Conservation (phyloP, 2,888 invertebrate species). For the Hydroisotoma schaefferi region DNA sequence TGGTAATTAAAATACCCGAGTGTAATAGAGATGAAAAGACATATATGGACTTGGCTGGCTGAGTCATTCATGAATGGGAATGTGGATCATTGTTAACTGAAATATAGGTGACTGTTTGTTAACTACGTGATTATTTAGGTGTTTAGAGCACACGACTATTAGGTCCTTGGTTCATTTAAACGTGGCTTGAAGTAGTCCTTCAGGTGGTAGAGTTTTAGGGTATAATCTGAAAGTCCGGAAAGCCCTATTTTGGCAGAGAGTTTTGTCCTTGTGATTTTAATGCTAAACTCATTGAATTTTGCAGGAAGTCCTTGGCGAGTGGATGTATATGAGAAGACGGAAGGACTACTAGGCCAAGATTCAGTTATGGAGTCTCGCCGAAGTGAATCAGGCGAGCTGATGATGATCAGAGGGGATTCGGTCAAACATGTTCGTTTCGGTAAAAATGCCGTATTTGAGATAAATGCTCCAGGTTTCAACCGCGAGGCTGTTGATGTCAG, state of each 20-base stretch:
- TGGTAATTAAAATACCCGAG: too few relatives aligned
- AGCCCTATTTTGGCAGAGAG: not conserved
- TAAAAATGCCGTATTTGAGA: constrained; percentile 83
- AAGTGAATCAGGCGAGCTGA: constrained; percentile 33
- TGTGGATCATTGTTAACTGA: too few relatives aligned
- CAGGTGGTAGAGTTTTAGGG: not conserved
- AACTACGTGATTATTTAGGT: too few relatives aligned
- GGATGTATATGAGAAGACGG: constrained; percentile 67
- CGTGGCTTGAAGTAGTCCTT: not conserved
- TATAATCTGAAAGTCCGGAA: too few relatives aligned
- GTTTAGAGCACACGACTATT: too few relatives aligned
- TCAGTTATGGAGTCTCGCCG: constrained; percentile 42
- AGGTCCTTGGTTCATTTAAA: too few relatives aligned
- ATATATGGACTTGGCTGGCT: too few relatives aligned
- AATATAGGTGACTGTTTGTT: too few relatives aligned
- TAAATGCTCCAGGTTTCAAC: constrained; percentile 65
- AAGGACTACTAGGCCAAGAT: constrained; percentile 56
- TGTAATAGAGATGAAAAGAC: too few relatives aligned
- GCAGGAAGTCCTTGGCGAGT: constrained; percentile 93
- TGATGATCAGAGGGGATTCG: constrained; percentile 39
- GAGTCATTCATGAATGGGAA: too few relatives aligned
- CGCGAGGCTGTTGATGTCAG: constrained; percentile 59
- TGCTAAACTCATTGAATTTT: too few relatives aligned
- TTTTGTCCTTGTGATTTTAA: not conserved
- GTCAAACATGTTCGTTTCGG: constrained; percentile 79